Percentiles rank a stretch among this genome's conserved stretches.
phyloP scores from a whole-genome alignment of 1,140 invertebrate genomes.

The Acyrthosiphon pisum region DNA sequence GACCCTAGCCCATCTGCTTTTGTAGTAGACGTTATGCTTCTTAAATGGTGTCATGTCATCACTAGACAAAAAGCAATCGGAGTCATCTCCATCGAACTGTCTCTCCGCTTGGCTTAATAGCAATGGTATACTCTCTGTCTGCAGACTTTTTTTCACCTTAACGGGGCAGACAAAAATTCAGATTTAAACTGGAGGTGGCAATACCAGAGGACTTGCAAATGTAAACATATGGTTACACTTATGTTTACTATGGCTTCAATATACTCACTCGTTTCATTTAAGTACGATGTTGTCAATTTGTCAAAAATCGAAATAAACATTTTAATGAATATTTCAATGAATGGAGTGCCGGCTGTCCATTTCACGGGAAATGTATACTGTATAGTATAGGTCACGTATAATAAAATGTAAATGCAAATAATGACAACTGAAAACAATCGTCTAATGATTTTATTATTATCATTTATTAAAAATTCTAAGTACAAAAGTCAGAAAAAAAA shows the following conservation, averaged over 20 bases:
- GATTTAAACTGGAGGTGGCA: neutral
- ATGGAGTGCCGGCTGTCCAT: neutral
- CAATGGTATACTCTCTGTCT: constrained; percentile 43
- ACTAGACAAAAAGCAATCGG: constrained; percentile 49
- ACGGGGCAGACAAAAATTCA: neutral
- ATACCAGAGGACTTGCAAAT: neutral
- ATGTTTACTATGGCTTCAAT: neutral
- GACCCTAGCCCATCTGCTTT: constrained; percentile 44
- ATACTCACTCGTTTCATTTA: constrained; percentile 54
- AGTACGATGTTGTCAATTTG: neutral
- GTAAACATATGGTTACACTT: neutral
- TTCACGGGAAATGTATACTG: neutral
- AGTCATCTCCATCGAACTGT: constrained; percentile 52
- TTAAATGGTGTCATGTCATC: constrained; percentile 54
- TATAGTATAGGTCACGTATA: neutral
- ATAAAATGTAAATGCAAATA: neutral
- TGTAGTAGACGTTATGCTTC: constrained; percentile 50
- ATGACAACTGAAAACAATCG: neutral
- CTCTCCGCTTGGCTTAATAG: constrained; percentile 54
- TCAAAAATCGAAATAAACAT: constrained; percentile 26
- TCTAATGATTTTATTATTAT: neutral
- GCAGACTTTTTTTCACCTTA: constrained; percentile 51
- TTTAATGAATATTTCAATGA: neutral
- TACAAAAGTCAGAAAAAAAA: neutral
- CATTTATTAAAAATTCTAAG: neutral